Evolutionary conservation across 2,113 vertebrate genomes (phyloP).

Genomic region (Martes martes): DNA sequence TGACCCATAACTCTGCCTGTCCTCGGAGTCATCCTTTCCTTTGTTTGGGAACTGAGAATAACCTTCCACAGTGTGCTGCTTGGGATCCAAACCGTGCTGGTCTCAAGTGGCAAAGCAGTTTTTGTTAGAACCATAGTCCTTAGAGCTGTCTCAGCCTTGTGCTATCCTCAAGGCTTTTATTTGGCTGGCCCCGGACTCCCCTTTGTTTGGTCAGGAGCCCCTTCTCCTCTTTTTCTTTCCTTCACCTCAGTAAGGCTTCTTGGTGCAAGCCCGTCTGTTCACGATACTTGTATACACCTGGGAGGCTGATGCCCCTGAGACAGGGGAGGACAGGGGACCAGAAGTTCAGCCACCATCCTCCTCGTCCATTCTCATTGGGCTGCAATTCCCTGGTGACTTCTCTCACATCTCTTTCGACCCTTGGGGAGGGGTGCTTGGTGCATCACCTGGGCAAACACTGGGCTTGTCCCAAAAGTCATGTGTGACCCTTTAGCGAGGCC

Average conservation of each 20-base stretch:
- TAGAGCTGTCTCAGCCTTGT: not conserved
- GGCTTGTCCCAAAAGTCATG: not conserved
- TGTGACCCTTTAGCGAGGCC: not conserved
- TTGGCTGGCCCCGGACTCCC: not conserved
- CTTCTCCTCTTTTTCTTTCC: not conserved
- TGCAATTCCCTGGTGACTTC: not conserved
- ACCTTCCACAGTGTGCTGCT: not conserved
- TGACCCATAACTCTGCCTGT: not conserved
- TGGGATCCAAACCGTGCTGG: not conserved
- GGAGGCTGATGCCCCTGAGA: not conserved
- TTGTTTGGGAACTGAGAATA: not conserved
- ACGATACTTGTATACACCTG: not conserved
- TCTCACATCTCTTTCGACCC: not conserved
- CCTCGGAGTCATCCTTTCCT: not conserved
- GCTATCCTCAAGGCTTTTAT: not conserved
- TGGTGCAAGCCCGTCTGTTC: too few species aligned
- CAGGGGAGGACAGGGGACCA: not conserved
- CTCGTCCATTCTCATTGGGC: not conserved
- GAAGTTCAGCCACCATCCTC: not conserved
- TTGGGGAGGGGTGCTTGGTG: not conserved
- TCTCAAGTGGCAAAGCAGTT: not conserved
- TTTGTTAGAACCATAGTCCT: not conserved
- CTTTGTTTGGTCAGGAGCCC: not conserved
- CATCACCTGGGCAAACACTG: not conserved
- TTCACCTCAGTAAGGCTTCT: not conserved